Base-by-base conservation (phyloP, 2,797 vertebrate species). In the Pachyuromys duprasi region DNA sequence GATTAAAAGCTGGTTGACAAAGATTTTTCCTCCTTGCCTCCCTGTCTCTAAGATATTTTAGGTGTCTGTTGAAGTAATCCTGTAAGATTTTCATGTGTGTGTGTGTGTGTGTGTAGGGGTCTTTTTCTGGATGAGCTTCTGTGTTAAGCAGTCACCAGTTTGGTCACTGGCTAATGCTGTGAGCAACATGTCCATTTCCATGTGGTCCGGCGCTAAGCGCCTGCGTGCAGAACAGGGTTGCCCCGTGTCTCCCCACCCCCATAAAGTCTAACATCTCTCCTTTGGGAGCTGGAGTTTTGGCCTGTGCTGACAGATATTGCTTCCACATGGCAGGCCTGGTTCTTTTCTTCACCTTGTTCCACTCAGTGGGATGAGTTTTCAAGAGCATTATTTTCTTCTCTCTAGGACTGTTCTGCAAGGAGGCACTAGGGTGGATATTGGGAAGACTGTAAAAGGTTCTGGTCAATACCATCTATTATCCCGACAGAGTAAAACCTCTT, bases 111-210 rank as follows among this genome's bases (percentile, higher is more conserved):
- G n/a, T n/a, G n/a, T n/a, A 45, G 75, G 55, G 55, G 2, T 4
- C 72, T 82, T 75, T 86, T 84, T 33, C 57, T 86, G n/a, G 70
- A 80, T 90, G 84, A 83, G 65, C 80, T 33, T 75, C 75, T 65
- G 36, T 89, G 80, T 33, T 33, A 57, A 93, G 79, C 76, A 22
- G 42, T 36, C 79, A 53, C 22, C 39, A 26, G 36, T 49, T 55
- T 63, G 93, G 62, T 65, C 0, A 11, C 86, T n/a, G 55, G 75
- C 36, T 60, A 28, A 33, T 22, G n/a, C 62, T 63, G 84, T 81
- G 67, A 18, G 63, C 22, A 3, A 31, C 45, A 28, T 24, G 20
- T 75, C 76, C 17, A 18, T 1, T 7, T 28, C 75, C n/a, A 5
- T 18, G 33, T 2, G 36, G 57, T 24, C 39, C 39, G 13, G 17